These are phyloP conservation scores for Leptopterna dolabrata DNA, from an alignment of 2,888 invertebrate species.

Conservation along the genomic window DNA sequence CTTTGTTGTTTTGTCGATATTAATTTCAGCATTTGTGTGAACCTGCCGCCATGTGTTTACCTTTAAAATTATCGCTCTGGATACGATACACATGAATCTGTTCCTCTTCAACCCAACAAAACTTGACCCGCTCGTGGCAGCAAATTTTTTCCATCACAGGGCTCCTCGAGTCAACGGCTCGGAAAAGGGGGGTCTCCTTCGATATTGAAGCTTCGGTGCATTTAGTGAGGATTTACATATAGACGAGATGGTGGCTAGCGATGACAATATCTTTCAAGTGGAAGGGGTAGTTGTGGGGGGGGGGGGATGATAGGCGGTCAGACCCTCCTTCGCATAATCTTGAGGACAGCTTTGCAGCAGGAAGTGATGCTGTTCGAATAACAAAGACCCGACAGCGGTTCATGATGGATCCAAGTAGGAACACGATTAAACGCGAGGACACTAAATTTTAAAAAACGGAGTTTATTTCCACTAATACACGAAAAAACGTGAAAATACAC, in stretches of 20 bases:
- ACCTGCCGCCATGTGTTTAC: no score
- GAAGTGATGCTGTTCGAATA: neutral
- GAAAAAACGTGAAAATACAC: no score
- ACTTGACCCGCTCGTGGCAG: neutral
- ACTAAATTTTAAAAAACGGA: no score
- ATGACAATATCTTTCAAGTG: neutral
- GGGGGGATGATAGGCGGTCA: neutral
- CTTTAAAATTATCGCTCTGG: no score
- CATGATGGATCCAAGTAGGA: no score
- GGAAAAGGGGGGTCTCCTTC: slow-evolving; percentile 1
- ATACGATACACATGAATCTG: no score
- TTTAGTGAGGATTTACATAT: slow-evolving; percentile 38
- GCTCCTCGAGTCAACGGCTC: neutral
- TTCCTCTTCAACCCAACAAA: no score
- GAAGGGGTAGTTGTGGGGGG: neutral
- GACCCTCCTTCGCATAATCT: neutral
- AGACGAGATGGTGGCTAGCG: slow-evolving; percentile 22
- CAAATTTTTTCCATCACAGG: neutral
- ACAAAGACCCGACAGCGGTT: neutral
- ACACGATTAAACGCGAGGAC: no score
- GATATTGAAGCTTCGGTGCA: slow-evolving; percentile 11
- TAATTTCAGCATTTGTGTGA: no score
- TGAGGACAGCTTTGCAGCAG: neutral
- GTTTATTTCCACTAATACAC: no score
- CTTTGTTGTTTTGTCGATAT: no score